Evolutionary conservation across 2,888 invertebrate species (phyloP), one percentile per base, ranked within the genome.

Genomic region (Cosmia pyralina): DNA sequence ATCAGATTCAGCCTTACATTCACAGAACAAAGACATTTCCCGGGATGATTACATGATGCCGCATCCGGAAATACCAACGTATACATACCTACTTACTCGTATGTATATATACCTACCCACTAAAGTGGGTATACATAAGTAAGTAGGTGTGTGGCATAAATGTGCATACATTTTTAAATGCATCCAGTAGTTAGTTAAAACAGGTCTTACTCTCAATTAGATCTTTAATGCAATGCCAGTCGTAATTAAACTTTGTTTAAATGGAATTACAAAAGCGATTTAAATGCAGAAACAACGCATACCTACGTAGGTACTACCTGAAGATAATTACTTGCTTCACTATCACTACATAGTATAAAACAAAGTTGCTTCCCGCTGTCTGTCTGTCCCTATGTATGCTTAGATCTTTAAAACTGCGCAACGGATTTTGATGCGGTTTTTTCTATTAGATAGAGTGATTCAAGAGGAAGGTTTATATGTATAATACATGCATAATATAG

Each of bases 41-140:
- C 38, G 38, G 74, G 38, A 65, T 65, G 15, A 52, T 53, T 46
- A 28, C 1, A n/a, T 53, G 44, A 66, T 46, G 50, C 57, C 52
- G n/a, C 65, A 57, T 57, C 46, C 60, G 46, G 65, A 80, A 79
- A 79, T 74, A 59, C 48, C 65, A 52, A 57, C 7, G 11, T n/a
- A 17, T 48, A 22, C 2, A 0, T 63, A 53, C n/a, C 6, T 41
- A 53, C 6, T 22, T 28, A 53, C 19, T 0, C 2, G 4, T 34
- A 34, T 34, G 34, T n/a, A 28, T 63, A 34, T 11, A 10, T 28
- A 52, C 19, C 50, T 50, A 11, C 38, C 38, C 6, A 38, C 38
- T n/a, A n/a, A n/a, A n/a, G 4, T 34, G 4, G 4, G 38, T 4
- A 5, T 5, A 53, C 19, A 15, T n/a, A n/a, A n/a, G n/a, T n/a